Conservation (phyloP, 1,140 invertebrate genomes). For the Drosophila auraria region DNA sequence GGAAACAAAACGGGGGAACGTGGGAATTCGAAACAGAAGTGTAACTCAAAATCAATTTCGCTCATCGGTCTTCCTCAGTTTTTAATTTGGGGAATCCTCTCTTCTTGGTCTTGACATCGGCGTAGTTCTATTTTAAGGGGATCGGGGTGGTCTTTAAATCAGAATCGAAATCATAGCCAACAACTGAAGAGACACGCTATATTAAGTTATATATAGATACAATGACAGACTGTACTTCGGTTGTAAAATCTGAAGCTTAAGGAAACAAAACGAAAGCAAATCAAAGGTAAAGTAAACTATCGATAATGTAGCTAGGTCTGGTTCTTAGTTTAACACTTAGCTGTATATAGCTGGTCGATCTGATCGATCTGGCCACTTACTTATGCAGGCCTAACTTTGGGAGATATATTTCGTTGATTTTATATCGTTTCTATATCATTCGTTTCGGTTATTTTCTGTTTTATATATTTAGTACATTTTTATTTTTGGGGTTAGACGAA, state of each 20-base stretch:
- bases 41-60: constrained; percentile 25
- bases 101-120: constrained; percentile 42
- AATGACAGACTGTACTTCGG: constrained; percentile 34
- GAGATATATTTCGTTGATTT: constrained; percentile 39
- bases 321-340: constrained; percentile 37
- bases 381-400: constrained; percentile 31
- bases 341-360: constrained; percentile 5
- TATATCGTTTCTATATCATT: constrained; percentile 63
- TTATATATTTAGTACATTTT: constrained; percentile 45
- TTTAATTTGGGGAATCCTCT: constrained; percentile 6
- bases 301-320: constrained; percentile 48
- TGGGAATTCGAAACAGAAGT: constrained; percentile 2
- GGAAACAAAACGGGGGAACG: constrained; percentile 16
- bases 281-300: constrained; percentile 62
- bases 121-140: constrained; percentile 18
- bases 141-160: constrained; percentile 10
- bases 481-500: constrained; percentile 88
- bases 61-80: constrained; percentile 39
- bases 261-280: constrained; percentile 70
- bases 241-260: constrained; percentile 27
- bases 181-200: constrained; percentile 72
- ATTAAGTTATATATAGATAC: constrained; percentile 36
- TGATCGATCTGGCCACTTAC: constrained; percentile 43
- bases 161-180: constrained; percentile 66
- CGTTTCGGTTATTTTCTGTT: constrained; percentile 36